Conservation (phyloP, 1,140 invertebrate genomes). For the Papilio xuthus region DNA sequence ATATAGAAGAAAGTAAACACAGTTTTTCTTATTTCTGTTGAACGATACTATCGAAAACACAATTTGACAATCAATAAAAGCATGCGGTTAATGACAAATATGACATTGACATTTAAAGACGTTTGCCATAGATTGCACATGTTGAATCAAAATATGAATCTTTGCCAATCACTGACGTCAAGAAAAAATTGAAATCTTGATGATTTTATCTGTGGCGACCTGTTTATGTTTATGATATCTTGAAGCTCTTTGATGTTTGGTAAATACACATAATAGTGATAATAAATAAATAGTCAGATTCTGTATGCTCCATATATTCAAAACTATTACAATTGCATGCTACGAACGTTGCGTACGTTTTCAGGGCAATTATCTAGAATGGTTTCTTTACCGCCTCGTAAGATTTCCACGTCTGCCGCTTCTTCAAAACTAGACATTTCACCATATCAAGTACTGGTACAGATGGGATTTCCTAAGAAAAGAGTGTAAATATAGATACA, state of each 20-base stretch:
- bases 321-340: neutral
- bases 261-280: neutral
- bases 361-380: slow-evolving; percentile 48
- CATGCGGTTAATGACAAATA: slow-evolving; percentile 5
- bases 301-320: neutral
- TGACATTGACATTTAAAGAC: neutral
- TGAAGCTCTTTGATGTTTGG: too few species aligned
- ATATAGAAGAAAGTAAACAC: neutral
- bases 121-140: too few species aligned
- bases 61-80: neutral
- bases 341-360: slow-evolving; percentile 31
- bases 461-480: slow-evolving; percentile 93
- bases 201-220: neutral
- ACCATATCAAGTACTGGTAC: slow-evolving; percentile 90
- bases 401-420: slow-evolving; percentile 81
- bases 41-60: neutral
- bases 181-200: neutral
- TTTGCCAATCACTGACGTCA: neutral
- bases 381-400: slow-evolving; percentile 69
- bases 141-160: neutral
- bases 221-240: slow-evolving; percentile 9
- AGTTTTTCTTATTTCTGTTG: neutral
- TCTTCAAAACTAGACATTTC: slow-evolving; percentile 88
- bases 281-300: neutral
- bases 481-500: slow-evolving; percentile 85